phyloP scores from a whole-genome alignment of 1,140 invertebrate genomes.

The Diabrotica virgifera region DNA sequence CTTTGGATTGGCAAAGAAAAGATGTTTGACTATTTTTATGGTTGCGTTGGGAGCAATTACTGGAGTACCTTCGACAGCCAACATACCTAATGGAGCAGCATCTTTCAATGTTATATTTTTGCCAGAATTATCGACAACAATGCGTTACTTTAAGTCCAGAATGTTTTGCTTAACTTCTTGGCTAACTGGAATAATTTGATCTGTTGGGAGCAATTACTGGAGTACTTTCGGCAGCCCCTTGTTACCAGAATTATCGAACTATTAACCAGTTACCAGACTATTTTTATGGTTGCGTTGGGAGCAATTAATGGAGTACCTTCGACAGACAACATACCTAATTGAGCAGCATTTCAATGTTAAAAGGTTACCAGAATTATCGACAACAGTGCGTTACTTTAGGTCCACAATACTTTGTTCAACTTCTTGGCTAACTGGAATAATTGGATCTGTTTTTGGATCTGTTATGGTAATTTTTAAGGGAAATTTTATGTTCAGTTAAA shows the following conservation, averaged over 20 bases:
- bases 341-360: no score
- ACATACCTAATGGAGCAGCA: slow-evolving; percentile 70
- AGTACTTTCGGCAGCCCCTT: no score
- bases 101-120: slow-evolving; percentile 68
- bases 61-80: slow-evolving; percentile 69
- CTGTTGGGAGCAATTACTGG: no score
- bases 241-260: no score
- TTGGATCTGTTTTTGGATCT: slow-evolving; percentile 70
- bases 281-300: no score
- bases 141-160: slow-evolving; percentile 68
- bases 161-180: slow-evolving; percentile 76
- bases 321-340: no score
- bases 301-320: no score
- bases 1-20: slow-evolving; percentile 72
- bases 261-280: no score
- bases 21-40: slow-evolving; percentile 54
- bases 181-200: slow-evolving; percentile 66
- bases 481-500: slow-evolving; percentile 63
- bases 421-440: no score
- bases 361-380: no score
- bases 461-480: slow-evolving; percentile 68
- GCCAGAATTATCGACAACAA: slow-evolving; percentile 64
- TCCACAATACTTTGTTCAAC: no score
- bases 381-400: no score
- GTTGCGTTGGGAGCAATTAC: slow-evolving; percentile 60